These are phyloP conservation scores for Camponotus fellah DNA, from an alignment of 2,888 invertebrate species.

Conservation along the genomic window DNA sequence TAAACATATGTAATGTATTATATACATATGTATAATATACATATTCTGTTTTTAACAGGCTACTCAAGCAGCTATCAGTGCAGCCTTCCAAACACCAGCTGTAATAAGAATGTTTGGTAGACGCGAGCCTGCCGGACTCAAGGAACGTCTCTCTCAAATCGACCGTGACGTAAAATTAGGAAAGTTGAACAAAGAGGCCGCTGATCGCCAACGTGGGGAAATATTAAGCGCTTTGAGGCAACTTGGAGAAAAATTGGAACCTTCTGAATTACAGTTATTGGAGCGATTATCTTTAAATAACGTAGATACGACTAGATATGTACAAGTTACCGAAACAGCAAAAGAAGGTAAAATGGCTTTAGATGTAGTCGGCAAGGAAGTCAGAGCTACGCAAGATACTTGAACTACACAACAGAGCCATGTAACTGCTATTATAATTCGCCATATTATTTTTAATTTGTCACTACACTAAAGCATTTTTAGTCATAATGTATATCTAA, in stretches of 20 bases:
- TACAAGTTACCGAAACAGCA: slow-evolving; percentile 84
- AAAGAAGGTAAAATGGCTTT: slow-evolving; percentile 79
- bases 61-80: slow-evolving; percentile 91
- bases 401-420: slow-evolving; percentile 37
- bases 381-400: slow-evolving; percentile 74
- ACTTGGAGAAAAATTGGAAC: slow-evolving; percentile 87
- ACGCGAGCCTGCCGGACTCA: slow-evolving; percentile 89
- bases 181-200: slow-evolving; percentile 86
- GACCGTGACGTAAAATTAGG: slow-evolving; percentile 89
- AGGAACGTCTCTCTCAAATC: slow-evolving; percentile 88
- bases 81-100: slow-evolving; percentile 92
- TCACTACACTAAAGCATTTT: background rate
- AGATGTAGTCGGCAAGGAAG: slow-evolving; percentile 79
- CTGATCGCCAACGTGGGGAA: slow-evolving; percentile 87
- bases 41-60: slow-evolving; percentile 86
- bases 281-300: slow-evolving; percentile 85
- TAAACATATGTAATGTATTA: background rate
- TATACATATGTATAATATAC: background rate
- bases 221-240: slow-evolving; percentile 87
- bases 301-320: slow-evolving; percentile 85
- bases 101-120: slow-evolving; percentile 91
- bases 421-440: background rate
- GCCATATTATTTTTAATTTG: slow-evolving; percentile 1
- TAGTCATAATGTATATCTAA: background rate
- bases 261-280: slow-evolving; percentile 86